Conservation (phyloP, 2,113 vertebrate species). For the Athene cunicularia region DNA sequence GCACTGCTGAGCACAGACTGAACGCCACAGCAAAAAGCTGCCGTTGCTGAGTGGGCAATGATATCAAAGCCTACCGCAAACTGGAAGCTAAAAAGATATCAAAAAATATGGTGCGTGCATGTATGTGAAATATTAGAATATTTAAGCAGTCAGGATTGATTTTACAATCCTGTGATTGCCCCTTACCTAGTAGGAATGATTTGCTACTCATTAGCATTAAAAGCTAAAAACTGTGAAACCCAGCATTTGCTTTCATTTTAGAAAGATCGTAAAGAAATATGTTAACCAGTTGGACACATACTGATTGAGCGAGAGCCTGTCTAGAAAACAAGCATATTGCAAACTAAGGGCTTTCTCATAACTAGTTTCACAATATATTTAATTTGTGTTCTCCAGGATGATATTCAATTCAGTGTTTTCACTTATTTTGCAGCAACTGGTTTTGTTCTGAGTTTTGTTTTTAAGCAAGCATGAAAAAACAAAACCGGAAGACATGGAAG, state of each 20-base stretch:
- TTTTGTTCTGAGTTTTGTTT: background rate
- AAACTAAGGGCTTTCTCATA: background rate
- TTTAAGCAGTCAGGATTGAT: background rate
- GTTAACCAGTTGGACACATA: background rate
- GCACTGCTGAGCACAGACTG: background rate
- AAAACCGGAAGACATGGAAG: background rate
- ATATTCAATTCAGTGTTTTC: background rate
- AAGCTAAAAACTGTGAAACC: background rate
- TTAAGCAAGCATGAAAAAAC: background rate
- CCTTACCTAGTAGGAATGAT: background rate
- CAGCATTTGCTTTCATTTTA: background rate
- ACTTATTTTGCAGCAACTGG: background rate
- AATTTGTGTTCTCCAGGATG: background rate
- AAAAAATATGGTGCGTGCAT: fast-evolving
- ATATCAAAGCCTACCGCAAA: background rate
- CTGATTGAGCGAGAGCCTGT: background rate
- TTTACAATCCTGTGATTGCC: background rate
- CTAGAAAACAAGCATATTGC: background rate
- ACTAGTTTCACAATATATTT: background rate
- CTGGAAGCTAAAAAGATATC: background rate
- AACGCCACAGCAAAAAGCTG: background rate
- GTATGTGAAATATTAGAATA: background rate
- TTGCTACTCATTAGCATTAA: background rate
- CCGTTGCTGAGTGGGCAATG: background rate
- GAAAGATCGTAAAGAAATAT: background rate